Evolutionary conservation across 2,888 invertebrate species (phyloP).

Genomic region (Drosophila yooni): DNA sequence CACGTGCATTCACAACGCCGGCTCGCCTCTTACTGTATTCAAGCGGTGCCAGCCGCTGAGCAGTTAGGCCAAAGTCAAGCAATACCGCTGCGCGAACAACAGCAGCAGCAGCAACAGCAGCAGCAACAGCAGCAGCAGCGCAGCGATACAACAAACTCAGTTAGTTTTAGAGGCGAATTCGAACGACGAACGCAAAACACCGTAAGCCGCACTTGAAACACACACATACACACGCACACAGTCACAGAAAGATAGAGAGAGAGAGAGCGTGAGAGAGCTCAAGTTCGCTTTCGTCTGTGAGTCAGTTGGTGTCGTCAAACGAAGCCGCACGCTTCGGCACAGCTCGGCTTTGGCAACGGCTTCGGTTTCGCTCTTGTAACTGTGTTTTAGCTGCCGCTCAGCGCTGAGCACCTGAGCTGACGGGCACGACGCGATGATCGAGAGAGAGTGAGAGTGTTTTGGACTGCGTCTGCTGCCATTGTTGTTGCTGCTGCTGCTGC

Average conservation of each 20-base stretch:
- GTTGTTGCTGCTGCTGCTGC: conserved; percentile 23
- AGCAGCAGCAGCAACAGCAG: conserved; percentile 3
- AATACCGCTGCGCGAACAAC: conserved; percentile 37
- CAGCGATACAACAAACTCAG: conserved; percentile 67
- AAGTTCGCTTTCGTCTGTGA: conserved; percentile 69
- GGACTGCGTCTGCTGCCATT: conserved; percentile 47
- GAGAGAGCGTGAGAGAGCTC: conserved; percentile 1
- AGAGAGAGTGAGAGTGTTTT: conserved; percentile 80
- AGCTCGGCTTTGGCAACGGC: conserved; percentile 18
- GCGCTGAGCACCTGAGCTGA: conserved; percentile 44
- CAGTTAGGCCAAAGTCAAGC: conserved; percentile 83
- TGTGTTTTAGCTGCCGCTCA: conserved; percentile 50
- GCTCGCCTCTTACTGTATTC: conserved; percentile 85
- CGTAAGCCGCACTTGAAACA: conserved; percentile 69
- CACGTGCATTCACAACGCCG: conserved; percentile 85
- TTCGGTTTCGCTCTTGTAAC: conserved; percentile 44
- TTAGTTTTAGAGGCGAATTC: conserved; percentile 71
- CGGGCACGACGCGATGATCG: conserved; percentile 19
- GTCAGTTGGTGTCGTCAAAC: conserved; percentile 37
- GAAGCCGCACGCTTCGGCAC: conserved; percentile 8
- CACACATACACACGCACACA: not conserved
- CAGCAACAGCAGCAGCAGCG: conserved; percentile 18
- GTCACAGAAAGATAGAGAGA: conserved; percentile 1
- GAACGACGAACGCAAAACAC: conserved; percentile 69
- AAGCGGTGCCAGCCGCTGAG: conserved; percentile 82